Base-by-base conservation (phyloP, 2,888 invertebrate genomes). In the Synanthedon andrenaeformis region DNA sequence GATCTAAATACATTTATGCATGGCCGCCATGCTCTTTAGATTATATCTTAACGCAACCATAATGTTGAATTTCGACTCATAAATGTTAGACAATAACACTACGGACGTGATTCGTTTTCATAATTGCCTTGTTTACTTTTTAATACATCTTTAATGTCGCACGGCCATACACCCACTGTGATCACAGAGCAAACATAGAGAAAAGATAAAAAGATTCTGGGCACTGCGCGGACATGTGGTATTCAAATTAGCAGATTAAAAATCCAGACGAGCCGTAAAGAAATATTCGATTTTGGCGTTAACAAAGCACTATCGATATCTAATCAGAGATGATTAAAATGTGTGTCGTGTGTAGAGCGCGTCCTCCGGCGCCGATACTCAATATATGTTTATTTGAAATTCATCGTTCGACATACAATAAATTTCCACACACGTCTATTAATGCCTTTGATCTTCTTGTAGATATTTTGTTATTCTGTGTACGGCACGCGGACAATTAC, bases 401-500 rank as follows among this genome's bases (percentile, higher is more conserved):
- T 76, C 74, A 76, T 71, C 72, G 66, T 76, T 74, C 75, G 75
- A 62, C 67, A 75, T 72, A 78, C 83, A 68, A 85, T 86, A 86
- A 83, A 84, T 85, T 81, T 78, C 80, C 72, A 82, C 71, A 77
- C 78, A 82, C 79, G 83, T 82, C 79, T 82, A 82, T 78, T 76
- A 75, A 66, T 74, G 77, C 81, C 84, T 87, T 87, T 87, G 86
- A 87, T 85, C 85, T 85, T 79, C 67, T 77, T 68, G 72, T 67
- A 70, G 69, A 68, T 66, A 69, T 76, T 81, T 85, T 81, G 75
- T 77, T 84, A 86, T 87, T 87, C 86, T 59, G 76, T 66, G 67
- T 72, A 72, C 77, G 73, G 59, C 71, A 62, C 74, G 69, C 70
- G 71, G 73, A 70, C 82, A 76, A 87, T 87, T 86, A 83, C 84